These are phyloP conservation scores for Catocala nupta DNA, from an alignment of 2,888 invertebrate genomes.

Conservation along the genomic window DNA sequence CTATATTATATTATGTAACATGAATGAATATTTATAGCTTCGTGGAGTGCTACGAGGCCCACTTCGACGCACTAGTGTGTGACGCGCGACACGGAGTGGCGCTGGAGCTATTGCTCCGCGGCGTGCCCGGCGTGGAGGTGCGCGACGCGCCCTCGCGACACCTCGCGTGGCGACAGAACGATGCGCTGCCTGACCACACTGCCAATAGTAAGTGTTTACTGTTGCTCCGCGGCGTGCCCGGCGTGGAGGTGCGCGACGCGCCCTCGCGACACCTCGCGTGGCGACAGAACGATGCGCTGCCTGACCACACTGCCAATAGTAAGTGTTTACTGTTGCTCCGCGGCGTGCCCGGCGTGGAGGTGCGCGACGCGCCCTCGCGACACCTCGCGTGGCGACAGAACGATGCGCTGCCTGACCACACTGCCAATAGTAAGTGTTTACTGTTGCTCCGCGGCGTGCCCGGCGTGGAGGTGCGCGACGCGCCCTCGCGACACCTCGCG, in stretches of 20 bases:
- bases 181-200: slow-evolving; percentile 52
- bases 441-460: slow-evolving; percentile 95
- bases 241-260: slow-evolving; percentile 68
- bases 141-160: slow-evolving; percentile 78
- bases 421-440: slow-evolving; percentile 62
- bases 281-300: slow-evolving; percentile 55
- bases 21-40: slow-evolving; percentile 85
- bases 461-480: slow-evolving; percentile 87
- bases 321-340: slow-evolving; percentile 90
- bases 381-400: slow-evolving; percentile 67
- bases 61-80: slow-evolving; percentile 89
- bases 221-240: too few species aligned
- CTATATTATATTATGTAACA: too few species aligned
- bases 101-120: slow-evolving; percentile 95
- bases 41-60: slow-evolving; percentile 93
- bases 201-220: slow-evolving; percentile 61
- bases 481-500: slow-evolving; percentile 75
- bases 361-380: slow-evolving; percentile 76
- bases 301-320: slow-evolving; percentile 58
- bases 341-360: slow-evolving; percentile 91
- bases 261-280: slow-evolving; percentile 76
- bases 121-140: slow-evolving; percentile 90
- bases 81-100: slow-evolving; percentile 91
- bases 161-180: slow-evolving; percentile 59
- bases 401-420: slow-evolving; percentile 51